Conservation (phyloP, 1,140 invertebrate species). For the Drosophila athabasca region DNA sequence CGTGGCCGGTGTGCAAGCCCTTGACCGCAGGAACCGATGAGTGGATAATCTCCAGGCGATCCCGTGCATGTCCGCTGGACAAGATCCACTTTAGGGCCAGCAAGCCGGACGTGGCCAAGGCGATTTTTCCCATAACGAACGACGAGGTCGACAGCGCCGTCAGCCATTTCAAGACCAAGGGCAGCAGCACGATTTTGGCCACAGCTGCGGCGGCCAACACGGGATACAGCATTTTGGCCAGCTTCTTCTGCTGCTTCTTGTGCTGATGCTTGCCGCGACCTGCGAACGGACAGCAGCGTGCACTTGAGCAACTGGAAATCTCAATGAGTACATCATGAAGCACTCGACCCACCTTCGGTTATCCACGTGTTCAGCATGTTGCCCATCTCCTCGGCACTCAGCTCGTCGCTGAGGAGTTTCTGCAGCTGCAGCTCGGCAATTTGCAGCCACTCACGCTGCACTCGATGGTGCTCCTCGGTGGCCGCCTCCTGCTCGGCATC, state of each 20-base stretch:
- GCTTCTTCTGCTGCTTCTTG: slow-evolving; percentile 62
- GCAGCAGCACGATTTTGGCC: slow-evolving; percentile 87
- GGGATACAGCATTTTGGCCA: slow-evolving; percentile 82
- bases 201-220: slow-evolving; percentile 86
- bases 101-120: slow-evolving; percentile 82
- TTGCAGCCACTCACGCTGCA: slow-evolving; percentile 43
- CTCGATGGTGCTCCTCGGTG: slow-evolving; percentile 24
- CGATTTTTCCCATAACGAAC: slow-evolving; percentile 86
- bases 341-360: slow-evolving; percentile 44
- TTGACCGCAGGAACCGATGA: slow-evolving; percentile 46
- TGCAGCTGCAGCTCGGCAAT: slow-evolving; percentile 52
- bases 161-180: slow-evolving; percentile 86
- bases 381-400: slow-evolving; percentile 30
- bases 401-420: slow-evolving; percentile 41
- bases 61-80: slow-evolving; percentile 40
- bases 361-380: slow-evolving; percentile 51
- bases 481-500: slow-evolving; percentile 50
- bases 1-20: slow-evolving; percentile 46
- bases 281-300: slow-evolving; percentile 2
- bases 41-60: slow-evolving; percentile 74
- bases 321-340: not conserved
- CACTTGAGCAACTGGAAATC: not conserved
- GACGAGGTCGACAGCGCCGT: slow-evolving; percentile 87
- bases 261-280: slow-evolving; percentile 63
- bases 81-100: slow-evolving; percentile 82